phyloP scores from a whole-genome alignment of 2,797 vertebrate species.

The Sebastes oblongus region DNA sequence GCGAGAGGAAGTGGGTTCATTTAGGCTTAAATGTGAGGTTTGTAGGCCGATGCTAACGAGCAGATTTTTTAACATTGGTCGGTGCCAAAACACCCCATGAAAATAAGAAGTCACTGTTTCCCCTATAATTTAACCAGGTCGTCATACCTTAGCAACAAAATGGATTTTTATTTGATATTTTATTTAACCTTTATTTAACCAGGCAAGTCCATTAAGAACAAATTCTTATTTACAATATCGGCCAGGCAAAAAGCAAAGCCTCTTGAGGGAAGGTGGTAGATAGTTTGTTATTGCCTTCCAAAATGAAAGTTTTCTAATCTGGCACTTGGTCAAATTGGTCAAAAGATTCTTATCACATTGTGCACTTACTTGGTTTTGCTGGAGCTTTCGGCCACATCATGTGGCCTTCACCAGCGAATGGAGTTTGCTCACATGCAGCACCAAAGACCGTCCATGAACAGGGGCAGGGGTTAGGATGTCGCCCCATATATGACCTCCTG shows the following conservation, averaged over 20 bases:
- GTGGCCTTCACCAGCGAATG: neutral
- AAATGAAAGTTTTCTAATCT: neutral
- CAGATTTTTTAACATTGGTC: neutral
- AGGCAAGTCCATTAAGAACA: too few relatives aligned
- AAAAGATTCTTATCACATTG: neutral
- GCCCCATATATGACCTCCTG: neutral
- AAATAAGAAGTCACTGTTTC: neutral
- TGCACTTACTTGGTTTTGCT: neutral
- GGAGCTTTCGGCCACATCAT: neutral
- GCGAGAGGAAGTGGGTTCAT: neutral
- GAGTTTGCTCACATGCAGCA: neutral
- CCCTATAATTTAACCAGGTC: neutral
- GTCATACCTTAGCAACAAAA: neutral
- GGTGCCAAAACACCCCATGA: neutral
- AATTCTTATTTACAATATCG: neutral
- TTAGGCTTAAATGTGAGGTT: neutral
- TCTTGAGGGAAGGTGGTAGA: too few relatives aligned
- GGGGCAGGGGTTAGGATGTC: neutral
- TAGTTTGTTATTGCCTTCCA: neutral
- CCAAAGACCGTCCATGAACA: neutral
- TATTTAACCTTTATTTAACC: too few relatives aligned
- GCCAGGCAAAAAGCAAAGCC: too few relatives aligned
- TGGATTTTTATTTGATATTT: too few relatives aligned
- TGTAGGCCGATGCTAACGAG: neutral
- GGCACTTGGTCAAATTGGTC: neutral